A percentile compares a stretch with the other conserved stretches of the same genome.
phyloP scores from a whole-genome alignment of 2,797 vertebrate species.

The Odontamblyopus rebecca region DNA sequence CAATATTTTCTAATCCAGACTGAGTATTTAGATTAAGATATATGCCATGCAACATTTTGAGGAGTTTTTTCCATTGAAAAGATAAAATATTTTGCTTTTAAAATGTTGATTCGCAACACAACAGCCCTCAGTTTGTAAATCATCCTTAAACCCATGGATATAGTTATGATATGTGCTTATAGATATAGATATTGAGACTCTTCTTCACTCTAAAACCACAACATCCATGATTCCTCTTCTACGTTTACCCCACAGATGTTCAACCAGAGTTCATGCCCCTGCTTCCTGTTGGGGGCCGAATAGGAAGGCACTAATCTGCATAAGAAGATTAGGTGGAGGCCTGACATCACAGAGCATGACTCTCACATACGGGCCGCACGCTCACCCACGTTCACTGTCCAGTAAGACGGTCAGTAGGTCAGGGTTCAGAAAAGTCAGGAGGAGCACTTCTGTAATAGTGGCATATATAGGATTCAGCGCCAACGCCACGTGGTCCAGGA shows the following conservation, averaged over 20 bases:
- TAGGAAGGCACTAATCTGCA: slow-evolving; percentile 13
- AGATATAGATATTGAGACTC: too few relatives aligned
- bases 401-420: slow-evolving; percentile 4
- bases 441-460: background rate
- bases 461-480: background rate
- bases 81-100: too few relatives aligned
- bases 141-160: too few relatives aligned
- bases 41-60: too few relatives aligned
- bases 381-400: background rate
- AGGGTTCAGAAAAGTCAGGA: background rate
- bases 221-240: background rate
- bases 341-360: background rate
- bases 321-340: background rate
- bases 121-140: too few relatives aligned
- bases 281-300: slow-evolving; percentile 10
- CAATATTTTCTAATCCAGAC: too few relatives aligned
- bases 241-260: slow-evolving; percentile 4
- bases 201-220: too few relatives aligned
- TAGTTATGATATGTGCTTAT: too few relatives aligned
- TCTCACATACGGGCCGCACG: background rate
- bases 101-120: too few relatives aligned
- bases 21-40: too few relatives aligned
- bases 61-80: too few relatives aligned
- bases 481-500: too few relatives aligned
- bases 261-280: slow-evolving; percentile 10